Evolutionary conservation across 2,888 invertebrate species (phyloP).

Genomic region (Sthenelais limicola): DNA sequence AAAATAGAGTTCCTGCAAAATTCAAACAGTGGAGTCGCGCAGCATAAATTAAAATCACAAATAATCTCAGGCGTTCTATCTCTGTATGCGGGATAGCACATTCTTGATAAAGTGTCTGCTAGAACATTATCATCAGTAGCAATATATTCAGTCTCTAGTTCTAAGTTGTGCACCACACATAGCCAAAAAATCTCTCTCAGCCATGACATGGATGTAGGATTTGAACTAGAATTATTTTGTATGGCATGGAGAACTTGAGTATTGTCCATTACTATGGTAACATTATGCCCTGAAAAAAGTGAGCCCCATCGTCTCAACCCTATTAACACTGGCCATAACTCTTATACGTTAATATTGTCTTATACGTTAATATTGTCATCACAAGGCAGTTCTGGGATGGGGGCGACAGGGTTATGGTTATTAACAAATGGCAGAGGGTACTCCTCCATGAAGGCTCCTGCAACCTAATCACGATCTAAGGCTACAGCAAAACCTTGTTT

Average conservation of each 20-base stretch:
- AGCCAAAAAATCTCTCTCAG: conserved; percentile 3
- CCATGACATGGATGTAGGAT: neutral
- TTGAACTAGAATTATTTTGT: neutral
- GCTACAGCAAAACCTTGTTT: neutral
- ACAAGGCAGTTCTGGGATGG: neutral
- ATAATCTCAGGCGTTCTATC: neutral
- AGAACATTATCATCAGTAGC: neutral
- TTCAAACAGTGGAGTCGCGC: too few relatives aligned
- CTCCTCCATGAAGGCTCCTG: neutral
- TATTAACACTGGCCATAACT: conserved; percentile 17
- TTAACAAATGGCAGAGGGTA: neutral
- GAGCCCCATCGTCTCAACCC: conserved; percentile 2
- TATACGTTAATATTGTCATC: too few relatives aligned
- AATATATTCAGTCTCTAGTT: neutral
- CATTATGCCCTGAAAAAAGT: neutral
- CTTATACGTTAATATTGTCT: neutral
- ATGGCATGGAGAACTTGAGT: neutral
- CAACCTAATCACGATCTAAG: neutral
- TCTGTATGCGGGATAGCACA: neutral
- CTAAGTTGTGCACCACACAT: neutral
- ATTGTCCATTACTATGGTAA: neutral
- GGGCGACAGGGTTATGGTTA: neutral
- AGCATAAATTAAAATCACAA: neutral
- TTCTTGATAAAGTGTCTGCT: neutral
- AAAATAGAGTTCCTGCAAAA: neutral